Percentiles rank a stretch among this genome's conserved stretches.
Evolutionary conservation across 1,140 invertebrate species (phyloP).

Genomic region (Argopecten irradians): DNA sequence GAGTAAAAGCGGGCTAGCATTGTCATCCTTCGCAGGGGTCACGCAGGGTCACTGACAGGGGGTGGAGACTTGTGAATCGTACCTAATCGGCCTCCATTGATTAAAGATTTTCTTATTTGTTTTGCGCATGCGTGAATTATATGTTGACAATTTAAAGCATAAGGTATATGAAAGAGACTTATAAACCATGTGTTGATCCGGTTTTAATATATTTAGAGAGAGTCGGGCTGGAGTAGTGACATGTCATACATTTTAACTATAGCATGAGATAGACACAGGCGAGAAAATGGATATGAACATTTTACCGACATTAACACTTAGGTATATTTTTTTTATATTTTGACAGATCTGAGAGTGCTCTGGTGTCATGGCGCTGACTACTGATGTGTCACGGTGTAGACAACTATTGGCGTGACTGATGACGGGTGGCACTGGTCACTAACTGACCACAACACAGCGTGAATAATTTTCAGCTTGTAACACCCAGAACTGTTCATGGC

Average conservation of each 20-base stretch:
- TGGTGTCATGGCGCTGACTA: background rate
- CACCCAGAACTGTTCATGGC: background rate
- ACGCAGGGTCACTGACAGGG: background rate
- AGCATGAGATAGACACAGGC: background rate
- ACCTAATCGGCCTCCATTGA: conserved; percentile 15
- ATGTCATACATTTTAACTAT: background rate
- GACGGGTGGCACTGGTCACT: conserved; percentile 13
- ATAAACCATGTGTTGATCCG: background rate
- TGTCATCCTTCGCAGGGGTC: background rate
- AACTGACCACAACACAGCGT: background rate
- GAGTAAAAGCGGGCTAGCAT: background rate
- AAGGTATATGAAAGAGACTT: background rate
- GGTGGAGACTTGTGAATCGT: background rate
- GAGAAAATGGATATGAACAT: background rate
- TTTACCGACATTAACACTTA: background rate
- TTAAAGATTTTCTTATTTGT: background rate
- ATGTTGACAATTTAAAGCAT: background rate
- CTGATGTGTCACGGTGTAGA: background rate
- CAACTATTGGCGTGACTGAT: background rate
- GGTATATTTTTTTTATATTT: background rate
- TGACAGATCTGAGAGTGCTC: background rate
- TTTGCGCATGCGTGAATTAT: background rate
- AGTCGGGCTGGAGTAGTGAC: background rate
- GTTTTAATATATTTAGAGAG: background rate
- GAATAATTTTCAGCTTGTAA: background rate